phyloP scores from a whole-genome alignment of 2,113 vertebrate genomes.

The Cyanoramphus novaezelandiae region DNA sequence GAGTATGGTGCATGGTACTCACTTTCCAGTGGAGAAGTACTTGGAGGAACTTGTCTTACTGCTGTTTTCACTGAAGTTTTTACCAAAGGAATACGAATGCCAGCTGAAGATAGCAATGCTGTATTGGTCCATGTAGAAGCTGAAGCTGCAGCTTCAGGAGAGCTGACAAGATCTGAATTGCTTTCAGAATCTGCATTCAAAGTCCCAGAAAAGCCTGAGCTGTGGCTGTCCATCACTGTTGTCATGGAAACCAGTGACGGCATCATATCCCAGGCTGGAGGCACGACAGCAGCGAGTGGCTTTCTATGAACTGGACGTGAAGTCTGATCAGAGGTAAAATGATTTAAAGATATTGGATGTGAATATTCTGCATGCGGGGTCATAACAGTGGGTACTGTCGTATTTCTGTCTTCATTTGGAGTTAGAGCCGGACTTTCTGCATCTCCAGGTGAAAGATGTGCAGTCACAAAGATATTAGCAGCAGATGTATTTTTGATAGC shows the following conservation, averaged over 20 bases:
- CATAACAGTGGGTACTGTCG: not conserved
- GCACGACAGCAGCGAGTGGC: not conserved
- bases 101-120: not conserved
- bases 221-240: not conserved
- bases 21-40: not conserved
- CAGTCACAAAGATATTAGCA: not conserved
- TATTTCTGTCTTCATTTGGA: not conserved
- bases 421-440: not conserved
- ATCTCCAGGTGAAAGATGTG: not conserved
- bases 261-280: not conserved
- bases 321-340: not conserved
- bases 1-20: not conserved
- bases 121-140: conserved; percentile 3
- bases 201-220: not conserved
- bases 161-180: not conserved
- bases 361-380: not conserved
- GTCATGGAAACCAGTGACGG: not conserved
- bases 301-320: not conserved
- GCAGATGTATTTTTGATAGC: not conserved
- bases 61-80: not conserved
- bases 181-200: not conserved
- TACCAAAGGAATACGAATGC: not conserved
- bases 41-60: conserved; percentile 14
- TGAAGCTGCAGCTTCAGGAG: not conserved
- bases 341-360: not conserved